phyloP scores from a whole-genome alignment of 2,797 vertebrate genomes.

The Masticophis lateralis region DNA sequence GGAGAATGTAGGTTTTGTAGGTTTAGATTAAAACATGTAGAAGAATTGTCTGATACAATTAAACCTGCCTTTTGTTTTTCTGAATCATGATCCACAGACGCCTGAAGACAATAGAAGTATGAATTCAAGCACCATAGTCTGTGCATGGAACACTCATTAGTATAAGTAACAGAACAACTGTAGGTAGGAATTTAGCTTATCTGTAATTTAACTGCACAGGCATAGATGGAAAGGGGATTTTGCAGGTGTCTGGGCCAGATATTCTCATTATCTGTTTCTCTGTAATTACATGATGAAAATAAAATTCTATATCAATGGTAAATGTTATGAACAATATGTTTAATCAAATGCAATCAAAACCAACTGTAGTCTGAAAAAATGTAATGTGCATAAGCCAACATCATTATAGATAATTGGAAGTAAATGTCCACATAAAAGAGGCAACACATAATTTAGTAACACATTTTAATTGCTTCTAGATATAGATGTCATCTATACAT shows the following conservation, averaged over 20 bases:
- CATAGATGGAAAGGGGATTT: neutral
- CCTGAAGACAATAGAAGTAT: neutral
- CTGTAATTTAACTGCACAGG: neutral
- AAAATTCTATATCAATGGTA: neutral
- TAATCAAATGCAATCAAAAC: constrained; percentile 1
- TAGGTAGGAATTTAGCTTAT: neutral
- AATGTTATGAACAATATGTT: neutral
- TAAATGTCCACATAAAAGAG: neutral
- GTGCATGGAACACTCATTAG: neutral
- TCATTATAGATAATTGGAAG: constrained; percentile 13
- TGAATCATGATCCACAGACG: neutral
- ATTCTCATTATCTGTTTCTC: neutral
- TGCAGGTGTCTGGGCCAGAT: neutral
- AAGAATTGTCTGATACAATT: neutral
- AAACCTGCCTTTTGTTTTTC: neutral
- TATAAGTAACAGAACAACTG: neutral
- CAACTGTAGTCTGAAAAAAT: neutral
- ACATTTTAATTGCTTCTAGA: neutral
- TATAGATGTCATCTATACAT: neutral
- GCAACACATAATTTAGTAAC: constrained; percentile 15
- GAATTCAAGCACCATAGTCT: neutral
- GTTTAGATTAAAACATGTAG: neutral
- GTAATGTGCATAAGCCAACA: neutral
- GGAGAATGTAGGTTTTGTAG: neutral
- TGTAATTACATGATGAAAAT: neutral